Percentiles rank a stretch among this genome's conserved stretches.
Evolutionary conservation across 2,113 vertebrate species (phyloP).

Genomic region (Orthonyx spaldingii): DNA sequence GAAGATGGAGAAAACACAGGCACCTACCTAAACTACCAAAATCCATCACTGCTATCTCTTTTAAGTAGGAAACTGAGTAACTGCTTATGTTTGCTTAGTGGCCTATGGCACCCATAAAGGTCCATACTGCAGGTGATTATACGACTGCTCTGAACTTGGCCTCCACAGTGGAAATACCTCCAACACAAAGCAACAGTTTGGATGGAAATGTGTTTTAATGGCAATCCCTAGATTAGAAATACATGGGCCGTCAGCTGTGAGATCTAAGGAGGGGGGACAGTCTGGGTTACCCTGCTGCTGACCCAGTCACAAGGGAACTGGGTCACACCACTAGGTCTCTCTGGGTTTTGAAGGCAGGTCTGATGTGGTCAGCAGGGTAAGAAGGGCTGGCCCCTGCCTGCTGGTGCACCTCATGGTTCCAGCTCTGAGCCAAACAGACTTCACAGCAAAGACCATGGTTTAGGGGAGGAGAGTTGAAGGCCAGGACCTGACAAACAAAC

Average conservation of each 20-base stretch:
- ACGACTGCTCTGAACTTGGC: not conserved
- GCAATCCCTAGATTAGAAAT: not conserved
- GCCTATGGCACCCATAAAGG: not conserved
- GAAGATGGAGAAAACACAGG: not conserved
- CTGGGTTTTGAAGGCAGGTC: not conserved
- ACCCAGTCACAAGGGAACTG: not conserved
- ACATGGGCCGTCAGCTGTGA: accelerated
- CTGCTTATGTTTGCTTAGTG: not conserved
- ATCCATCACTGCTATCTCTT: not conserved
- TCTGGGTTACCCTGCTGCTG: not conserved
- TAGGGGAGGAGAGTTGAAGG: not conserved
- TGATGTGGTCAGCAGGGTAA: not conserved
- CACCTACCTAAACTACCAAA: not conserved
- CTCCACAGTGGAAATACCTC: not conserved
- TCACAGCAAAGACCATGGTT: not conserved
- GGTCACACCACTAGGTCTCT: not conserved
- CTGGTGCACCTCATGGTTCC: not conserved
- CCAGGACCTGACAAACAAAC: not conserved
- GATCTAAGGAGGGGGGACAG: not conserved
- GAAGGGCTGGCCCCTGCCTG: not conserved
- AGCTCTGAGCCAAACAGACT: not conserved
- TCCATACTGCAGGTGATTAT: not conserved
- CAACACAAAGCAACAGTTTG: not conserved
- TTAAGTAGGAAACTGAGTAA: not conserved
- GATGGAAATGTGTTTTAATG: not conserved